Evolutionary conservation across 2,797 vertebrate species (phyloP).

Genomic region (Anniella stebbinsi): DNA sequence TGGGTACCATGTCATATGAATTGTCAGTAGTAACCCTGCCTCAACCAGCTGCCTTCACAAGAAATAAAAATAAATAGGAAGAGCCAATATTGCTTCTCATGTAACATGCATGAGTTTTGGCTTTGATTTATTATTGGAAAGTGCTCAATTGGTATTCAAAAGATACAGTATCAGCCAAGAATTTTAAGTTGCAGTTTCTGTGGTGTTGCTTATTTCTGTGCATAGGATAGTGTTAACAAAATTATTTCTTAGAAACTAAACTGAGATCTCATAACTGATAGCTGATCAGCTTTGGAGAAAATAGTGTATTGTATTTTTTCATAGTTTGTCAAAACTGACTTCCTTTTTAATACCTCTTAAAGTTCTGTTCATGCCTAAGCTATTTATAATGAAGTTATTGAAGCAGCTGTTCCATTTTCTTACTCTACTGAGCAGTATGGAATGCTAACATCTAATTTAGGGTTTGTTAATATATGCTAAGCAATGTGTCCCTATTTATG

Average conservation of each 20-base stretch:
- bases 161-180: neutral
- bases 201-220: neutral
- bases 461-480: neutral
- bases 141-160: neutral
- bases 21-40: neutral
- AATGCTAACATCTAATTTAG: neutral
- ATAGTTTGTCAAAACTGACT: neutral
- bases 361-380: neutral
- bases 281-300: conserved; percentile 2
- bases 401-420: neutral
- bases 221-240: neutral
- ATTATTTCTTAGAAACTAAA: neutral
- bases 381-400: neutral
- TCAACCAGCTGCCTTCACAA: neutral
- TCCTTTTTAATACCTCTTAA: neutral
- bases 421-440: neutral
- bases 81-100: no score
- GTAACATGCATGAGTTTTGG: neutral
- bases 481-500: neutral
- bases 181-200: neutral
- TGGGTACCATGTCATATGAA: neutral
- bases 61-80: neutral
- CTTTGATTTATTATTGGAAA: neutral
- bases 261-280: neutral
- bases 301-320: neutral